Evolutionary conservation across 2,888 invertebrate genomes (phyloP).

Genomic region (Chorisops tibialis): DNA sequence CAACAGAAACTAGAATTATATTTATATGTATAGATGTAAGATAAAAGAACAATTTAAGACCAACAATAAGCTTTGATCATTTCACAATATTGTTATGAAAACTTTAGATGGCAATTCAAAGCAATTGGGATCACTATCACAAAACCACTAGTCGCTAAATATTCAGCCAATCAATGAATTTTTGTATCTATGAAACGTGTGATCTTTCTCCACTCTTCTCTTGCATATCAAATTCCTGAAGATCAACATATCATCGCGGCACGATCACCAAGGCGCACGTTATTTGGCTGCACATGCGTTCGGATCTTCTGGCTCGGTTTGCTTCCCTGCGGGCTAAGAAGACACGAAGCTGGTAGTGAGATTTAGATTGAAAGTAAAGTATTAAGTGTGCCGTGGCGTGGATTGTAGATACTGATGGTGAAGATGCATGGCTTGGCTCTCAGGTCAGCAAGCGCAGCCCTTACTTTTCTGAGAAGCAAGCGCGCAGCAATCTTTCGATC

Average conservation of each 20-base stretch:
- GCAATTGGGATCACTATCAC: no score
- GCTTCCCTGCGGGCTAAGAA: no score
- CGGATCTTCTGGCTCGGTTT: no score
- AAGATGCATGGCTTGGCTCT: conserved; percentile 13
- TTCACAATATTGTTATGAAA: no score
- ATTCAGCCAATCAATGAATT: conserved; percentile 9
- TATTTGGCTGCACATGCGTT: no score
- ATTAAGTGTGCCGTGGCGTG: neutral
- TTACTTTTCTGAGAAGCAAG: neutral
- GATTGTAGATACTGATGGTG: conserved; percentile 14
- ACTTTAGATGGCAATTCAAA: no score
- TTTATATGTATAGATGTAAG: no score
- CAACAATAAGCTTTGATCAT: no score
- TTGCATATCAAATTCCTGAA: conserved; percentile 9
- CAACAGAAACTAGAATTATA: no score
- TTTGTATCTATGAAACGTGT: conserved; percentile 17
- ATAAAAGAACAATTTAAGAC: no score
- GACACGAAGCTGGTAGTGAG: no score
- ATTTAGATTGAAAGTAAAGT: no score
- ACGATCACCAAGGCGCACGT: neutral
- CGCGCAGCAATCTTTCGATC: neutral
- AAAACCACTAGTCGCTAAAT: neutral
- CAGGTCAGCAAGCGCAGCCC: neutral
- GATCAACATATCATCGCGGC: conserved; percentile 4
- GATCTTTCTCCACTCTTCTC: conserved; percentile 15